These are phyloP conservation scores for Eupithecia inturbata DNA, from an alignment of 2,888 invertebrate species.

Conservation along the genomic window DNA sequence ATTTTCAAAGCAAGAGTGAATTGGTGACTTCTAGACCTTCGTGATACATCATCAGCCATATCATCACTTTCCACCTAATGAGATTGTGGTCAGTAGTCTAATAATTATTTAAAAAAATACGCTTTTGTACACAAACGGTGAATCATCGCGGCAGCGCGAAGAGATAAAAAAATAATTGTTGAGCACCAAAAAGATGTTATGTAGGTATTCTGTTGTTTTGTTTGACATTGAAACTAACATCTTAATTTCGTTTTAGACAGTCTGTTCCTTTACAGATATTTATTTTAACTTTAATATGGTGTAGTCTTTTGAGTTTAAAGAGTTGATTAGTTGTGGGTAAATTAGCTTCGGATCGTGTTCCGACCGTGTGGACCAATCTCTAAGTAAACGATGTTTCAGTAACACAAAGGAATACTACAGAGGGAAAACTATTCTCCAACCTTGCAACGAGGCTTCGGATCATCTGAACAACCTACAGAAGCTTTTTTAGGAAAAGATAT, in stretches of 20 bases:
- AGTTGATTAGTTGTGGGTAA: not conserved
- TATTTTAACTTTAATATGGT: no score
- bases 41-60: no score
- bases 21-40: no score
- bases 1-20: no score
- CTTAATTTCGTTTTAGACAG: no score
- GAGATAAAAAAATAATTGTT: no score
- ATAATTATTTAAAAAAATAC: no score
- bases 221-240: not conserved
- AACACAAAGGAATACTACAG: not conserved
- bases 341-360: not conserved
- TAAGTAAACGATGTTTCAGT: not conserved
- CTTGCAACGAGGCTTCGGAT: slow-evolving; percentile 14
- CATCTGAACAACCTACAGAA: slow-evolving; percentile 14
- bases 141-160: no score
- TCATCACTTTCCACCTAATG: no score
- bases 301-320: not conserved
- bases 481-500: slow-evolving; percentile 8
- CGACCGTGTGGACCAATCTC: not conserved
- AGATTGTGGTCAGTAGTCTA: no score
- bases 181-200: not conserved
- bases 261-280: no score
- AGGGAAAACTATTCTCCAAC: not conserved
- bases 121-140: no score
- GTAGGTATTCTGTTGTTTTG: not conserved